Evolutionary conservation across 2,797 vertebrate species (phyloP).

Genomic region (Scomberomorus guttatus): DNA sequence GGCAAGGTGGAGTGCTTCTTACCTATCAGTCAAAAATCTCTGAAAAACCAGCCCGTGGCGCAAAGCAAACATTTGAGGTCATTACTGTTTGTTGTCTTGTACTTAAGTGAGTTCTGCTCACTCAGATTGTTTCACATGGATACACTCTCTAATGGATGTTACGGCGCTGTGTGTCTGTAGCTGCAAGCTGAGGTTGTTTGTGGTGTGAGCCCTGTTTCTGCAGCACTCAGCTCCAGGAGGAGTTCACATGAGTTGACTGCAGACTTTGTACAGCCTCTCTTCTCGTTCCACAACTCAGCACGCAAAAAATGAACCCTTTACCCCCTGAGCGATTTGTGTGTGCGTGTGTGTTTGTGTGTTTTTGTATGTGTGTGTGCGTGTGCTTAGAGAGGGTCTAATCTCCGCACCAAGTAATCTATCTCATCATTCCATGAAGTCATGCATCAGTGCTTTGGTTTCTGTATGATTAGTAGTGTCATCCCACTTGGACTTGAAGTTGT

Average conservation of each 20-base stretch:
- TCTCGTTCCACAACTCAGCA: slow-evolving; percentile 26
- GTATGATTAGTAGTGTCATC: slow-evolving; percentile 12
- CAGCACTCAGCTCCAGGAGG: slow-evolving; percentile 40
- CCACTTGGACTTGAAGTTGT: background rate
- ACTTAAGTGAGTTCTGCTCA: slow-evolving; percentile 11
- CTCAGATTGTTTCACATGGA: slow-evolving; percentile 51
- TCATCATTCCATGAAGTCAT: slow-evolving; percentile 26
- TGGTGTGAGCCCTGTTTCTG: slow-evolving; percentile 29
- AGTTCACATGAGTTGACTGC: slow-evolving; percentile 63
- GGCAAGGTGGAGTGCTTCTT: background rate
- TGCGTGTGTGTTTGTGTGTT: slow-evolving; percentile 4
- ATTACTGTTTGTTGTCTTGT: slow-evolving; percentile 19
- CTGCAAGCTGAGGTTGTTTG: slow-evolving; percentile 16
- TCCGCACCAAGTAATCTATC: slow-evolving; percentile 3
- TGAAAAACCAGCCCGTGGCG: background rate
- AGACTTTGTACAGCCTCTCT: slow-evolving; percentile 42
- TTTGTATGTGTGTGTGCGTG: background rate
- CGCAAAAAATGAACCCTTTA: slow-evolving; percentile 32
- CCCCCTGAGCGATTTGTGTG: background rate
- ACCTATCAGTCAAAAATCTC: slow-evolving; percentile 19
- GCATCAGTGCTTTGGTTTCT: slow-evolving; percentile 24
- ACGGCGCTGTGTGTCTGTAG: slow-evolving; percentile 12
- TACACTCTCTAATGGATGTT: slow-evolving; percentile 52
- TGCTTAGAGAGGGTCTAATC: slow-evolving; percentile 1
- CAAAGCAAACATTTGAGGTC: background rate